Base-by-base conservation (phyloP, 2,888 invertebrate species). In the Apodemia hepburni region DNA sequence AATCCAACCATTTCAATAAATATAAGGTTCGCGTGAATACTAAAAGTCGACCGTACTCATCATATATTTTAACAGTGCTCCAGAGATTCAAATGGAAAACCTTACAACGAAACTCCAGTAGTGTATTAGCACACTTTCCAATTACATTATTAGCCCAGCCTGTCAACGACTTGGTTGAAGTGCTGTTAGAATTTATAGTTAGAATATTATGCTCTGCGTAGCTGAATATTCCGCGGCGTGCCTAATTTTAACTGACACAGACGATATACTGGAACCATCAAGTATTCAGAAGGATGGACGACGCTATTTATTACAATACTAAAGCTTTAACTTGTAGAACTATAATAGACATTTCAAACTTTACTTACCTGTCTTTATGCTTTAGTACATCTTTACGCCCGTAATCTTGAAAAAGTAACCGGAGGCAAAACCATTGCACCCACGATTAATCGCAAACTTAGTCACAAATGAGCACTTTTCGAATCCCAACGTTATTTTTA, bases 91-190 rank as follows among this genome's bases (percentile, higher is more conserved):
- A 62, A 61, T 61, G 58, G 65, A 65, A 58, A 58, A 64, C 66
- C 66, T 63, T 66, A 76, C 77, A 76, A 61, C 61, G 71, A 68
- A 75, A 72, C 69, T 73, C 77, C 78, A 78, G 78, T 78, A 78
- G 70, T 65, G 69, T 73, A 78, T 77, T 78, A 65, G 73, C 73
- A 71, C 63, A 64, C 42, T 45, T 45, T 62, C 66, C 71, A 70
- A 73, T 76, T 71, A 69, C 63, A 68, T 63, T 70, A 73, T 68
- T 70, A 61, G 59, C 59, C 33, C 42, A 33, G 47, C 49, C 35
- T 18, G 59, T 33, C 45, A 17, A 33, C 58, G 58, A 54, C 54
- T 54, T 58, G 12, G 59, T 49, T 45, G 29, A 59, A 29, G 59
- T 59, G 51, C 33, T 35, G 49, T 35, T 59, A 49, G 54, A 54